Base-by-base conservation (phyloP, 2,113 vertebrate genomes). In the Spizaetus ornatus region DNA sequence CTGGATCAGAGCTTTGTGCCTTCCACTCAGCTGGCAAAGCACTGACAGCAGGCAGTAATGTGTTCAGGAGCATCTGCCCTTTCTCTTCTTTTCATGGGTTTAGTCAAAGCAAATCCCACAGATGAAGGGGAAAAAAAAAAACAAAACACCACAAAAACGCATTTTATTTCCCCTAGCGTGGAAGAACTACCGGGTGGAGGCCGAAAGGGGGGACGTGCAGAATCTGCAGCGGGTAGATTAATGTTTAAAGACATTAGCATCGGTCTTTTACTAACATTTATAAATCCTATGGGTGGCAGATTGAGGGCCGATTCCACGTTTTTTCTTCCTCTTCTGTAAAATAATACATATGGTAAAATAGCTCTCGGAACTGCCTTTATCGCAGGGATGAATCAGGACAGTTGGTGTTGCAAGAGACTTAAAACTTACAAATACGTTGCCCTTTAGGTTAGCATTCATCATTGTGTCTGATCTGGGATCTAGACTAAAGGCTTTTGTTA, bases 401-500 rank as follows among this genome's bases (percentile, higher is more conserved):
- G 97, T 97, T 97, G 97, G 97, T 97, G 97, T 97, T 97, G 92
- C 92, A 90, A 56, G 95, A 97, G 96, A 96, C 97, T 97, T 98
- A 97, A 97, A 98, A 97, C 98, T 96, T 97, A 98, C 93, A 98
- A 96, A 98, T 98, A 96, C n/a, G 95, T 97, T 98, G 97, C 98
- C 98, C 98, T 98, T 98, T 98, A 96, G 97, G 98, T 97, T 86
- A 88, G 96, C 97, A 86, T 98, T 97, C 97, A 95, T 98, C 98
- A 96, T 79, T 55, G 89, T 96, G 98, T 97, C 98, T 97, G 98
- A 96, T 98, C 85, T 25, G 94, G 93, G 94, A 95, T 96, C 93
- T 88, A 82, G 97, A 86, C 96, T 78, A 92, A 97, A 95, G 95
- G 84, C 97, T 95, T 95, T 96, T 97, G 91, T 97, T 96, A 62